Evolutionary conservation across 2,888 invertebrate species (phyloP).

Genomic region (Sinodicranocentrus sp.): DNA sequence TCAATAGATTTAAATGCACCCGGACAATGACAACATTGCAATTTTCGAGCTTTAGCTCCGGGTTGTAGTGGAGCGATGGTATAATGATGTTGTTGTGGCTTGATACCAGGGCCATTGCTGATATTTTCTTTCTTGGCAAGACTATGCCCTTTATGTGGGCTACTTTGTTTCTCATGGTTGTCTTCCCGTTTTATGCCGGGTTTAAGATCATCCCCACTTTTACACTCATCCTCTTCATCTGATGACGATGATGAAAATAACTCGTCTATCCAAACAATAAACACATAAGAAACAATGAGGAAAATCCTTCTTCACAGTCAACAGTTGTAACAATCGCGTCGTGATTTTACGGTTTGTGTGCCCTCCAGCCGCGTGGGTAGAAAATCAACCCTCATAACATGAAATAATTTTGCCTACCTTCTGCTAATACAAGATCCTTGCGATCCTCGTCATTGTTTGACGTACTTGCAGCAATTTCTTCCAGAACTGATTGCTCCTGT

Average conservation of each 20-base stretch:
- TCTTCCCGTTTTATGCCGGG: background rate
- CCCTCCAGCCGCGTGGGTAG: no score
- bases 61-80: background rate
- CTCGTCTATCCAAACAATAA: no score
- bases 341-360: no score
- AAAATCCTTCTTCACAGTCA: no score
- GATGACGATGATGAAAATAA: no score
- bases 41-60: slow-evolving; percentile 2
- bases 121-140: background rate
- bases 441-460: no score
- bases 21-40: slow-evolving; percentile 27
- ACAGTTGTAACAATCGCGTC: no score
- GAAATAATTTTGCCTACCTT: background rate
- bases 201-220: background rate
- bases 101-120: background rate
- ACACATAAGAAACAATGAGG: no score
- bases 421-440: no score
- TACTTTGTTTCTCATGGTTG: background rate
- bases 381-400: background rate
- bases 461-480: no score
- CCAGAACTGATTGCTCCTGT: no score
- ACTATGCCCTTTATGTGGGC: background rate
- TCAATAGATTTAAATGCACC: slow-evolving; percentile 34
- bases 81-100: background rate
- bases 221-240: background rate